A percentile compares a stretch with the other conserved stretches of the same genome.
Conservation (phyloP, 2,113 vertebrate species). For the Leptobrachium ailaonicum region DNA sequence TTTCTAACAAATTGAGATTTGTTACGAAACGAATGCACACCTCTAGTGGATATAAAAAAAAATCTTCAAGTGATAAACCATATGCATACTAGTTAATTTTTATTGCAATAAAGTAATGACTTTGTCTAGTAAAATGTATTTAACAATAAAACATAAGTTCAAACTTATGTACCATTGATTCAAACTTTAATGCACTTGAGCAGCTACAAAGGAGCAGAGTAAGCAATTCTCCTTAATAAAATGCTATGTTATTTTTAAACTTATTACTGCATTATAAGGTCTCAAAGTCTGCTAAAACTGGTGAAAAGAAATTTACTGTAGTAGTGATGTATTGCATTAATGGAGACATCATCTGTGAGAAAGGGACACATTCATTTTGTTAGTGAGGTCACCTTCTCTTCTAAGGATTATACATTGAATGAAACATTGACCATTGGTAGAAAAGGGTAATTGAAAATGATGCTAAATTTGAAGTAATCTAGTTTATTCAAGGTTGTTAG, state of each 20-base stretch:
- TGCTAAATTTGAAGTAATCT: conserved; percentile 37
- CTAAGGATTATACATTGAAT: conserved; percentile 35
- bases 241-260: background rate
- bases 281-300: conserved; percentile 27
- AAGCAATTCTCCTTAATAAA: background rate
- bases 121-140: too few species aligned
- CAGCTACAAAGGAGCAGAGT: too few species aligned
- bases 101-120: too few species aligned
- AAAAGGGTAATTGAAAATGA: conserved; percentile 48
- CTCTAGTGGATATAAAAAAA: too few species aligned
- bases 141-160: too few species aligned
- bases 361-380: conserved; percentile 37
- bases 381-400: conserved; percentile 45
- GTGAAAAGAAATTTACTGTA: conserved; percentile 45
- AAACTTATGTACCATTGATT: too few species aligned
- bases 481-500: conserved; percentile 25
- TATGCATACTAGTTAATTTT: too few species aligned
- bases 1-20: too few species aligned
- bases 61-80: too few species aligned
- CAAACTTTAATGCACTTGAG: too few species aligned
- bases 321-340: conserved; percentile 42
- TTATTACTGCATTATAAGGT: background rate
- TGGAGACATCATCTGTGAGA: conserved; percentile 27
- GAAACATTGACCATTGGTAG: conserved; percentile 43
- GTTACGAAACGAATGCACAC: too few species aligned